These are phyloP conservation scores for Xestia ashworthii DNA, from an alignment of 2,888 invertebrate species.

Conservation along the genomic window DNA sequence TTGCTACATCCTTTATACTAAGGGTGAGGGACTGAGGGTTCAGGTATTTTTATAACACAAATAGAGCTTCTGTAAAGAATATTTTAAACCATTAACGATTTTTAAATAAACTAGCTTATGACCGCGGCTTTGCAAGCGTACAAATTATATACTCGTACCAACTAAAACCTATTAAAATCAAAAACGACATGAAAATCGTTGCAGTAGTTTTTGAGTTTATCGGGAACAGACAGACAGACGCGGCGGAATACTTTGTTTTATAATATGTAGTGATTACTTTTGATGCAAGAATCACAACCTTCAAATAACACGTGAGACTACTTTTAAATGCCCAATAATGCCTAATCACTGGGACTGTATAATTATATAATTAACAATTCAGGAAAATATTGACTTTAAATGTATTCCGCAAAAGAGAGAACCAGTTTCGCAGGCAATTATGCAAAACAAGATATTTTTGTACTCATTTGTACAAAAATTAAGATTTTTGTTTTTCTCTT, in stretches of 20 bases:
- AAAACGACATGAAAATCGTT: too few relatives aligned
- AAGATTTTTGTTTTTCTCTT: conserved; percentile 26
- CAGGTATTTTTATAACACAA: conserved; percentile 1
- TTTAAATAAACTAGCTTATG: background rate
- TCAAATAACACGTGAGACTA: background rate
- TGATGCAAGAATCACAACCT: conserved; percentile 1
- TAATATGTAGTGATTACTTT: too few relatives aligned
- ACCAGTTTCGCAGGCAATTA: conserved; percentile 18
- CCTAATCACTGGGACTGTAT: background rate
- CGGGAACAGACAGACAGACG: too few relatives aligned
- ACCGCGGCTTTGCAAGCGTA: too few relatives aligned
- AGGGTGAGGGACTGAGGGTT: background rate
- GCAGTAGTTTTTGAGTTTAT: too few relatives aligned
- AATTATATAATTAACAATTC: conserved; percentile 10
- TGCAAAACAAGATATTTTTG: background rate
- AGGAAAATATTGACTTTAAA: conserved; percentile 10
- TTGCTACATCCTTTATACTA: background rate
- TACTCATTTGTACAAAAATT: conserved; percentile 9
- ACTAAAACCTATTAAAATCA: too few relatives aligned
- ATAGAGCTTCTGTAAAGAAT: conserved; percentile 2
- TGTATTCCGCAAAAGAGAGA: conserved; percentile 1
- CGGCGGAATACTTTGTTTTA: too few relatives aligned
- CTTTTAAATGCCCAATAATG: background rate
- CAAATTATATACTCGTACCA: too few relatives aligned
- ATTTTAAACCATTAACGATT: background rate